Evolutionary conservation across 2,113 vertebrate species (phyloP).

Genomic region (Chaetodon auriga): DNA sequence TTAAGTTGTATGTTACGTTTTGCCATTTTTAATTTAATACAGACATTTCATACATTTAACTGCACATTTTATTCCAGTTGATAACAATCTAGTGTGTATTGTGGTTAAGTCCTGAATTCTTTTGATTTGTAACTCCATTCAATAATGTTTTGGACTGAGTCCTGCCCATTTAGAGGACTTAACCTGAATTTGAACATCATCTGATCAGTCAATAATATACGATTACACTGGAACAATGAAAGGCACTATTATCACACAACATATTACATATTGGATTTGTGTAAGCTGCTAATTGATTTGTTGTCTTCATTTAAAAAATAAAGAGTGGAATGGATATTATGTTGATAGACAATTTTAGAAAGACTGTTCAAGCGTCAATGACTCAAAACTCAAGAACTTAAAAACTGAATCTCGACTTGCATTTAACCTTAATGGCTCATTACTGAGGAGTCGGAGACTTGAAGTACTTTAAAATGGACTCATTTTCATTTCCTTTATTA

Average conservation of each 20-base stretch:
- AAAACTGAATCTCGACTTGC: not conserved
- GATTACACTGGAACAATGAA: not conserved
- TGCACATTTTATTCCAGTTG: not conserved
- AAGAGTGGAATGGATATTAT: not conserved
- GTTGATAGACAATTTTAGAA: not conserved
- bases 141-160: too few species aligned
- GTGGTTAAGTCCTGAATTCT: not conserved
- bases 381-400: not conserved
- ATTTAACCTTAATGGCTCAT: conserved; percentile 12
- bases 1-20: not conserved
- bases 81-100: not conserved
- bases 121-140: not conserved
- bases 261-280: not conserved
- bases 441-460: not conserved
- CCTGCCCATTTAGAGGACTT: not conserved
- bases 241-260: not conserved
- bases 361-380: not conserved
- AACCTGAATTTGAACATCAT: not conserved
- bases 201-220: not conserved
- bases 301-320: not conserved
- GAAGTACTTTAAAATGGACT: not conserved
- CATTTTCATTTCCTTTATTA: conserved; percentile 3
- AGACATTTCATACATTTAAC: not conserved
- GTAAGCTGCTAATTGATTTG: not conserved
- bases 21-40: not conserved